phyloP scores from a whole-genome alignment of 2,113 vertebrate species.

The human region GRCh38 chr2:62459501-62460000 shows the following conservation, averaged over 20 bases:
- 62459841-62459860: background rate
- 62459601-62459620: background rate
- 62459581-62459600: background rate
- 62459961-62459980: background rate
- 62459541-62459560: slow-evolving; percentile 88
- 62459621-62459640: slow-evolving; percentile 11
- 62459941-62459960: background rate
- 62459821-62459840: background rate
- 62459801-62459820: background rate
- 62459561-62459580: slow-evolving; percentile 38
- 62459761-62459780: background rate
- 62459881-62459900: background rate
- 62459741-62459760: background rate
- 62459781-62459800: background rate
- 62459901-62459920: background rate
- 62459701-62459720: background rate
- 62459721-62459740: background rate
- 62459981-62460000: slow-evolving; percentile 14
- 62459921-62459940: background rate
- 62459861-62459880: background rate
- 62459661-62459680: background rate
- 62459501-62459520: slow-evolving; percentile 88
- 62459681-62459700: background rate
- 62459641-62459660: background rate
- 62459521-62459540: slow-evolving; percentile 90